A percentile compares a stretch with the other conserved stretches of the same genome.
These are phyloP conservation scores for Parascotia fuliginaria DNA, from an alignment of 2,888 invertebrate species.

Conservation along the genomic window DNA sequence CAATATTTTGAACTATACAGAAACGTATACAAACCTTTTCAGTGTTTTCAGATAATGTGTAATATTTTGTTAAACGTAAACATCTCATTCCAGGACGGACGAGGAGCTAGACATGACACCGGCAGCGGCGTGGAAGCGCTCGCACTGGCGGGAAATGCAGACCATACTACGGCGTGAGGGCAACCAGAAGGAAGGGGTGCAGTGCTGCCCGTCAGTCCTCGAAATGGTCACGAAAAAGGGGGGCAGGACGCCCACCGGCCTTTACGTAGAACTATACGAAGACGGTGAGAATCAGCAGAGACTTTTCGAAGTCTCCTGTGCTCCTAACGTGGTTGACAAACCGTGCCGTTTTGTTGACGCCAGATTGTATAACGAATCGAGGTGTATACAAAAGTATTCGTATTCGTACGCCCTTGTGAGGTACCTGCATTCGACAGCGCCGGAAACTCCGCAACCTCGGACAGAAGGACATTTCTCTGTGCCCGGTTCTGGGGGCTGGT, in stretches of 20 bases:
- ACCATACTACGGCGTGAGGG: slow-evolving; percentile 85
- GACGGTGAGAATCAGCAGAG: slow-evolving; percentile 89
- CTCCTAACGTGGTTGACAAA: slow-evolving; percentile 88
- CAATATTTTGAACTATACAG: too few species aligned
- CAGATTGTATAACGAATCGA: slow-evolving; percentile 89
- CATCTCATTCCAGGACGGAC: slow-evolving; percentile 68
- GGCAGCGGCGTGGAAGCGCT: slow-evolving; percentile 81
- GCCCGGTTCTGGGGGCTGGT: slow-evolving; percentile 88
- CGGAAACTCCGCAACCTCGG: slow-evolving; percentile 71
- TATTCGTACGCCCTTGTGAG: slow-evolving; percentile 94
- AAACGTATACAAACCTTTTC: too few species aligned
- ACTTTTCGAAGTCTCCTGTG: slow-evolving; percentile 93
- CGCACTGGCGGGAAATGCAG: slow-evolving; percentile 88
- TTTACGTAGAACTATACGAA: slow-evolving; percentile 91
- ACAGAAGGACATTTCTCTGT: slow-evolving; percentile 77
- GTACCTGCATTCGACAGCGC: slow-evolving; percentile 74
- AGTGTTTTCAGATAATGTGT: too few species aligned
- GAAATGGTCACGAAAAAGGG: slow-evolving; percentile 92
- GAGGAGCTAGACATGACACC: slow-evolving; percentile 74
- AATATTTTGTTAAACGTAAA: too few species aligned
- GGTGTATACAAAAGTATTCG: slow-evolving; percentile 93
- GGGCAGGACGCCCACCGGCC: slow-evolving; percentile 90
- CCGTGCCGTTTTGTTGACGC: slow-evolving; percentile 92
- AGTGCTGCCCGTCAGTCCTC: slow-evolving; percentile 93
- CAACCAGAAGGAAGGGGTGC: slow-evolving; percentile 74